These are phyloP conservation scores for Chironomus riparius DNA, from an alignment of 2,888 invertebrate species.

Conservation along the genomic window DNA sequence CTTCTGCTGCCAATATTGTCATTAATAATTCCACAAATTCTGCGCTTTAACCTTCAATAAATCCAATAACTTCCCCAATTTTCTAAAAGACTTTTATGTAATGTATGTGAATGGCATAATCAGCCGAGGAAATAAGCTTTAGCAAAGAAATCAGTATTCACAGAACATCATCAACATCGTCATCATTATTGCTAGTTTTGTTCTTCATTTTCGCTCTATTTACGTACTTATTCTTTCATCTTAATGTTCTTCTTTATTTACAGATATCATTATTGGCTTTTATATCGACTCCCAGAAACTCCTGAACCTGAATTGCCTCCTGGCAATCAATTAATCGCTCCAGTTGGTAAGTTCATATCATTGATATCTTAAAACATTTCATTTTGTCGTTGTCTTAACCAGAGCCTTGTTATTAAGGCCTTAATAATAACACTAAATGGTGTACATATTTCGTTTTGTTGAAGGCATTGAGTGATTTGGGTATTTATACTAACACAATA, in stretches of 20 bases:
- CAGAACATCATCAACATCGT: not conserved
- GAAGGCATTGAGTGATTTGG: not conserved
- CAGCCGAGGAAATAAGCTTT: not conserved
- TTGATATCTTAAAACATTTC: too few relatives aligned
- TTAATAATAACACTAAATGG: too few relatives aligned
- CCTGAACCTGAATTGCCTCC: slow-evolving; percentile 75
- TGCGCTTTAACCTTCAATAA: too few relatives aligned
- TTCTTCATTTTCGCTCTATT: not conserved
- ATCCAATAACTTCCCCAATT: too few relatives aligned
- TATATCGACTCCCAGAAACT: slow-evolving; percentile 70
- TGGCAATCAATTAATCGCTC: slow-evolving; percentile 78
- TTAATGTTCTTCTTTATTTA: slow-evolving; percentile 4
- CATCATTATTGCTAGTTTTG: not conserved
- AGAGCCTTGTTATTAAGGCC: too few relatives aligned
- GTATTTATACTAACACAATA: not conserved
- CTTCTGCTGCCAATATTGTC: too few relatives aligned
- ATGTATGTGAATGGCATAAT: too few relatives aligned
- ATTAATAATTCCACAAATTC: too few relatives aligned
- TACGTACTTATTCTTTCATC: not conserved
- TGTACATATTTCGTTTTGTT: too few relatives aligned
- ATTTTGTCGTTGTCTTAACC: too few relatives aligned
- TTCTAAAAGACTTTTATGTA: too few relatives aligned
- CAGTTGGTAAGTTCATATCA: slow-evolving; percentile 57
- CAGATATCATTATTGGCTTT: slow-evolving; percentile 81
- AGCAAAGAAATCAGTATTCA: not conserved